Conservation (phyloP, 2,797 vertebrate genomes). For the Melanotaenia pygmaea region DNA sequence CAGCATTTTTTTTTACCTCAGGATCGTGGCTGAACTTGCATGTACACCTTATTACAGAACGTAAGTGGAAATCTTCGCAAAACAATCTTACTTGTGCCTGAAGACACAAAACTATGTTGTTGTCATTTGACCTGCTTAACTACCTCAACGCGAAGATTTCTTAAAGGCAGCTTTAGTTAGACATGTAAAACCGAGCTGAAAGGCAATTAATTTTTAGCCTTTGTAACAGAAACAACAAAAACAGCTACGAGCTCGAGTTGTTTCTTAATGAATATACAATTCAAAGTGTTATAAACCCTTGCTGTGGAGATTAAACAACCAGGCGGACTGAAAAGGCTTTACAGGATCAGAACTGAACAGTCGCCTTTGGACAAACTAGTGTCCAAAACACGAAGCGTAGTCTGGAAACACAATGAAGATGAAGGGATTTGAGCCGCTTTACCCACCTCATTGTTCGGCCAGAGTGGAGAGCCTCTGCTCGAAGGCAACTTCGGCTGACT, state of each 20-base stretch:
- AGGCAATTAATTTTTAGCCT: background rate
- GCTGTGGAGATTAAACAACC: background rate
- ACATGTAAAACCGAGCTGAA: conserved; percentile 14
- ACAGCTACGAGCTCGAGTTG: conserved; percentile 1
- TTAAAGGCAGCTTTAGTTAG: background rate
- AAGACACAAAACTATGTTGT: conserved; percentile 32
- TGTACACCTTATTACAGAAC: background rate
- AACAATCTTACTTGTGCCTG: conserved; percentile 16
- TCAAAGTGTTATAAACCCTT: background rate
- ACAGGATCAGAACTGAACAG: conserved; percentile 12
- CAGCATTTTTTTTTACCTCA: background rate
- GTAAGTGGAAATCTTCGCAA: conserved; percentile 1
- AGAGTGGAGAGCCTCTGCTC: conserved; percentile 78
- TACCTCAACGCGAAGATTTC: conserved; percentile 4
- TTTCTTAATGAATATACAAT: conserved; percentile 15
- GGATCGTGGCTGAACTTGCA: background rate
- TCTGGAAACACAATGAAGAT: conserved; percentile 72
- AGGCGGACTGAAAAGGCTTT: background rate
- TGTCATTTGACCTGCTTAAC: conserved; percentile 37
- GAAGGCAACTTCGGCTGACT: conserved; percentile 66
- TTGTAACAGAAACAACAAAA: conserved; percentile 14
- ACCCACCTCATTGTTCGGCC: conserved; percentile 87
- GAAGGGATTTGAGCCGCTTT: conserved; percentile 76
- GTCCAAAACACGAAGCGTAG: conserved; percentile 49
- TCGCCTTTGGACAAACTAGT: conserved; percentile 38